Percentiles rank a stretch among this genome's conserved stretches.
Evolutionary conservation across 2,113 vertebrate species (phyloP).

Genomic region (Sardina pilchardus): DNA sequence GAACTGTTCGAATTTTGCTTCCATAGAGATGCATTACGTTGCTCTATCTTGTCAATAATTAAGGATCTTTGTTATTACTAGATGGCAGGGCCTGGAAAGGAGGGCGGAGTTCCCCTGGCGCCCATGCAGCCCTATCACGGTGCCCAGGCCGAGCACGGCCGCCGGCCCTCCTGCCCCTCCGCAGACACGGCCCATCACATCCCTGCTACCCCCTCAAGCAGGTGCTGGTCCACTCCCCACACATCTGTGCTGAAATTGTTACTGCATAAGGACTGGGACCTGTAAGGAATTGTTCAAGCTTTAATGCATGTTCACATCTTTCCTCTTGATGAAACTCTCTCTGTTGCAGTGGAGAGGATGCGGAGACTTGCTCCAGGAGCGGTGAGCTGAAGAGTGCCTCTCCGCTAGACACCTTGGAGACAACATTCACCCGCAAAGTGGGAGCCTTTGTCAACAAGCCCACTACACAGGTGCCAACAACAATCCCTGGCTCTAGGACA

Average conservation of each 20-base stretch:
- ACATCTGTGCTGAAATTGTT: not conserved
- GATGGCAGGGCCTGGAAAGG: slow-evolving; percentile 82
- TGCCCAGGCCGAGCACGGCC: slow-evolving; percentile 80
- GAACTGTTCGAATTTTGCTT: no score
- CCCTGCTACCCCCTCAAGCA: slow-evolving; percentile 77
- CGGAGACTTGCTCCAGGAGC: slow-evolving; percentile 79
- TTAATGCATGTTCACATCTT: no score
- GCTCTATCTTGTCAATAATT: no score
- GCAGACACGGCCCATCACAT: slow-evolving; percentile 71
- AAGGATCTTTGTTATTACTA: no score
- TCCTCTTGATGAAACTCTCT: no score
- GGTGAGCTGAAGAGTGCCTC: slow-evolving; percentile 77
- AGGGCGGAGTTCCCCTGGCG: slow-evolving; percentile 78
- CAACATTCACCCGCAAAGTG: slow-evolving; percentile 88
- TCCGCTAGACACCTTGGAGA: slow-evolving; percentile 80
- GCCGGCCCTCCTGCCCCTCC: slow-evolving; percentile 66
- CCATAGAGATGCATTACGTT: no score
- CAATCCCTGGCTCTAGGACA: not conserved
- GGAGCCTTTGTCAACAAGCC: slow-evolving; percentile 97
- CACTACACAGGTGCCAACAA: slow-evolving; percentile 80
- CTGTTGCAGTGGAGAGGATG: slow-evolving; percentile 72
- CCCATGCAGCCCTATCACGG: slow-evolving; percentile 81
- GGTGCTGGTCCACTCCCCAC: slow-evolving; percentile 59
- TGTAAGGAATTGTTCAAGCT: no score
- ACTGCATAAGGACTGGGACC: no score